These are phyloP conservation scores for Musca domestica DNA, from an alignment of 1,140 invertebrate genomes.

Conservation along the genomic window DNA sequence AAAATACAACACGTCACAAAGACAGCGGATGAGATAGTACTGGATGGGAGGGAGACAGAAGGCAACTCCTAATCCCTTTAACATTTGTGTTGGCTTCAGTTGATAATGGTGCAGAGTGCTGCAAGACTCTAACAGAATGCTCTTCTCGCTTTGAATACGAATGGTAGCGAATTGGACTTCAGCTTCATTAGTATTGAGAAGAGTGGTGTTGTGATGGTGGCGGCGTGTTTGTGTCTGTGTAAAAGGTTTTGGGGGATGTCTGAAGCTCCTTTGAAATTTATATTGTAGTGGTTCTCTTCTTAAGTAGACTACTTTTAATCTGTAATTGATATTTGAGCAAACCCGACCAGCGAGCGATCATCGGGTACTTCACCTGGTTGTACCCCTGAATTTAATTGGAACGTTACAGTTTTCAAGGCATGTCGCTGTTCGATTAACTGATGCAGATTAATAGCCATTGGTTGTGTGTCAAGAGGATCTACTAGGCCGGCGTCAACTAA, in stretches of 20 bases:
- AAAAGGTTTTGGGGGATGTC: background rate
- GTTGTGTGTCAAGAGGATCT: constrained; percentile 84
- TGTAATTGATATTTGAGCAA: constrained; percentile 92
- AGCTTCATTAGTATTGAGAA: too few species aligned
- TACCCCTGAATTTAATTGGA: constrained; percentile 74
- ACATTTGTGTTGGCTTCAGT: too few species aligned
- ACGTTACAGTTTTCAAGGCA: constrained; percentile 73
- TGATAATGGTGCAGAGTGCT: too few species aligned
- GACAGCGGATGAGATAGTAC: too few species aligned
- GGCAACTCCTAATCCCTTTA: too few species aligned
- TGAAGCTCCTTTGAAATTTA: too few species aligned
- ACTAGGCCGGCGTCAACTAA: constrained; percentile 92
- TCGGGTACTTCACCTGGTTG: constrained; percentile 82
- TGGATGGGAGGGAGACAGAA: too few species aligned
- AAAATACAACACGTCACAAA: too few species aligned
- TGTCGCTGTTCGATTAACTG: constrained; percentile 79
- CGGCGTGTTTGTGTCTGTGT: background rate
- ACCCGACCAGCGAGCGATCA: constrained; percentile 92
- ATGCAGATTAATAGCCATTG: constrained; percentile 88
- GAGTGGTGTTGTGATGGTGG: background rate
- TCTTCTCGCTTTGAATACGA: too few species aligned
- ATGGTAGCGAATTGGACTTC: too few species aligned
- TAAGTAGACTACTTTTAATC: constrained; percentile 59
- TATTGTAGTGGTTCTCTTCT: too few species aligned
- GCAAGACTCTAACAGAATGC: too few species aligned